Percentiles rank a stretch among this genome's conserved stretches.
These are phyloP conservation scores for Salvelinus namaycush DNA, from an alignment of 2,113 vertebrate genomes.

Conservation along the genomic window DNA sequence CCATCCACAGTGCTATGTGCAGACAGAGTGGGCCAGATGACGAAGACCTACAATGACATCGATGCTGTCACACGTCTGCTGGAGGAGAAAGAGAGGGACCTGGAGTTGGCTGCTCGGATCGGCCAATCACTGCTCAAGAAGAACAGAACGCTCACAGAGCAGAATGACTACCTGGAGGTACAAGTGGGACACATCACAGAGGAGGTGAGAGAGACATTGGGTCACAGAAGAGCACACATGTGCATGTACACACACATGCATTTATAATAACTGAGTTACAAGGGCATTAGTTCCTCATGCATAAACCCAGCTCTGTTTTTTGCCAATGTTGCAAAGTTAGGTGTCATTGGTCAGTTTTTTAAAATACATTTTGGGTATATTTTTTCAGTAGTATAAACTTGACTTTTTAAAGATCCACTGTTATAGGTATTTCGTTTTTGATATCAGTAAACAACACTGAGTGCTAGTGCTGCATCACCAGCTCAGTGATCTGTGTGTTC, in stretches of 20 bases:
- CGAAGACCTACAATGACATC: constrained; percentile 99
- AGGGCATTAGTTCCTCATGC: neutral
- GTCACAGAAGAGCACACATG: neutral
- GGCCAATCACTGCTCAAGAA: constrained; percentile 96
- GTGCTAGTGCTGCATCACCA: too few species aligned
- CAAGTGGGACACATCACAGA: constrained; percentile 92
- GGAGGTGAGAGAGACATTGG: constrained; percentile 77
- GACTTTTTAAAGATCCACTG: too few species aligned
- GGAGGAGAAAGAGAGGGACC: constrained; percentile 98
- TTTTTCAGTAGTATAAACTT: too few species aligned
- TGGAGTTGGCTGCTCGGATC: constrained; percentile 94
- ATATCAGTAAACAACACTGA: too few species aligned
- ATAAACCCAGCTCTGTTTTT: neutral
- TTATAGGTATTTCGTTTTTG: too few species aligned
- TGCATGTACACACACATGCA: constrained; percentile 2
- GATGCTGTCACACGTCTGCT: constrained; percentile 97
- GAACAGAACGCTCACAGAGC: constrained; percentile 88
- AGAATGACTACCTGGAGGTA: constrained; percentile 92
- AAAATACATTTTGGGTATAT: too few species aligned
- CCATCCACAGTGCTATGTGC: constrained; percentile 90
- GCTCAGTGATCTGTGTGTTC: too few species aligned
- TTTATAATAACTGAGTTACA: neutral
- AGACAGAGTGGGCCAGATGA: constrained; percentile 99
- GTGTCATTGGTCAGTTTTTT: too few species aligned
- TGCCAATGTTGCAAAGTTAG: too few species aligned